Conservation (phyloP, 2,888 invertebrate species). For the Drosophila subquinaria region DNA sequence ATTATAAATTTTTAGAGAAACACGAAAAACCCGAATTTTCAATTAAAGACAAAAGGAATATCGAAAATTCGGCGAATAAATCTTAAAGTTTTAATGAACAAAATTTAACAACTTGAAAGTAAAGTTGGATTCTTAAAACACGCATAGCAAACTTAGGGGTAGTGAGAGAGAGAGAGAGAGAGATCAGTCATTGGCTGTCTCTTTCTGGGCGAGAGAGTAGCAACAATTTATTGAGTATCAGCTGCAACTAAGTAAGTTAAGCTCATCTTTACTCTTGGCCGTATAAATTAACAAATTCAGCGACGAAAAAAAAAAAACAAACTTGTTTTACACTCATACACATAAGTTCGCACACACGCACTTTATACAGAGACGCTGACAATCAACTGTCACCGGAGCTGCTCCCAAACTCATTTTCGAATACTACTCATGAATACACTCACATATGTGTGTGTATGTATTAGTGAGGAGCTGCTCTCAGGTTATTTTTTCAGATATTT, state of each 20-base stretch:
- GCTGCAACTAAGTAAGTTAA: slow-evolving; percentile 56
- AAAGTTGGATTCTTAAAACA: slow-evolving; percentile 70
- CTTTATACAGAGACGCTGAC: slow-evolving; percentile 27
- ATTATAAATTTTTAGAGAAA: slow-evolving; percentile 32
- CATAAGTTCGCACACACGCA: slow-evolving; percentile 11
- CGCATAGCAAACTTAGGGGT: slow-evolving; percentile 45
- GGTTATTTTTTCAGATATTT: slow-evolving; percentile 39
- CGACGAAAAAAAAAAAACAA: slow-evolving; percentile 48
- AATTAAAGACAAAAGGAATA: slow-evolving; percentile 63
- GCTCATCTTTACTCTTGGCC: slow-evolving; percentile 75
- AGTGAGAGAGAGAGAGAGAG: neutral
- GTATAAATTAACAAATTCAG: slow-evolving; percentile 72
- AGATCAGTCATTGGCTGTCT: neutral
- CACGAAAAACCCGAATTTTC: slow-evolving; percentile 80
- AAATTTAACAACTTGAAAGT: slow-evolving; percentile 69
- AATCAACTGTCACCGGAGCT: slow-evolving; percentile 62
- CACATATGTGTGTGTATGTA: slow-evolving; percentile 21
- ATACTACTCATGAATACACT: neutral
- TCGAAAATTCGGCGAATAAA: slow-evolving; percentile 46
- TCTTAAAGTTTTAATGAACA: slow-evolving; percentile 70
- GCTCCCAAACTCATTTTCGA: slow-evolving; percentile 45
- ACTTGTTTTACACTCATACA: slow-evolving; percentile 53
- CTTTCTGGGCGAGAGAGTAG: slow-evolving; percentile 22
- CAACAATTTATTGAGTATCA: slow-evolving; percentile 57
- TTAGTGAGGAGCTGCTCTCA: slow-evolving; percentile 61